Evolutionary conservation across 2,888 invertebrate genomes (phyloP).

Genomic region (Phanerotoma sp.): DNA sequence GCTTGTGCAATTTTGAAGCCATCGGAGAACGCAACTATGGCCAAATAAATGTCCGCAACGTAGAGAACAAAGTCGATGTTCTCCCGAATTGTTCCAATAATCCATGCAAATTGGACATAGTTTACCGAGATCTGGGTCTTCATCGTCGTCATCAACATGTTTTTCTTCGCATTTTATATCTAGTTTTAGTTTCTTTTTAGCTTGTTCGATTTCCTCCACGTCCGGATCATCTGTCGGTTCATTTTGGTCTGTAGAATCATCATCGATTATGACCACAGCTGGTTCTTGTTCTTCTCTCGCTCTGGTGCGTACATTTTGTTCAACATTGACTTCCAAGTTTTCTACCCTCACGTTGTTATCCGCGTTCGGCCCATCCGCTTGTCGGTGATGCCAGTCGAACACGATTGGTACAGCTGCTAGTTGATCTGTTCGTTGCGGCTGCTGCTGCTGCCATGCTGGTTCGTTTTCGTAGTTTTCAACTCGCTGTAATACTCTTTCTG

Average conservation of each 20-base stretch:
- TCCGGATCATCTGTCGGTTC: not conserved
- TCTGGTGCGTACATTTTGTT: no score
- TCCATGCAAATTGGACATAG: constrained; percentile 87
- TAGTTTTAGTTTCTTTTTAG: constrained; percentile 6
- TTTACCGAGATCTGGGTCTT: constrained; percentile 30
- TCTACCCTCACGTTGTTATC: no score
- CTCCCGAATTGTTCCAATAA: constrained; percentile 81
- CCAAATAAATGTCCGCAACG: constrained; percentile 95
- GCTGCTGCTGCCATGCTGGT: no score
- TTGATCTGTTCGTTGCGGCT: not conserved
- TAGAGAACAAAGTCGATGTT: constrained; percentile 81
- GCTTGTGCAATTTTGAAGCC: constrained; percentile 63
- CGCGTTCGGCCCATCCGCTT: no score
- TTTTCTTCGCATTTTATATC: constrained; percentile 2
- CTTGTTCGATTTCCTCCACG: constrained; percentile 4
- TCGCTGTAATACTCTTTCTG: no score
- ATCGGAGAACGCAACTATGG: constrained; percentile 72
- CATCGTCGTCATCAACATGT: constrained; percentile 11
- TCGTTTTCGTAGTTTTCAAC: no score
- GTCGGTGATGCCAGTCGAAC: no score
- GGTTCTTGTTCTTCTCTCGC: not conserved
- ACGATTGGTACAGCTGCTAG: not conserved
- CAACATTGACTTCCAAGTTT: no score
- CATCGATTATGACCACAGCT: constrained; percentile 4
- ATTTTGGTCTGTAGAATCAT: constrained; percentile 4